phyloP scores from a whole-genome alignment of 2,113 vertebrate genomes.

The Erythrocebus patas region DNA sequence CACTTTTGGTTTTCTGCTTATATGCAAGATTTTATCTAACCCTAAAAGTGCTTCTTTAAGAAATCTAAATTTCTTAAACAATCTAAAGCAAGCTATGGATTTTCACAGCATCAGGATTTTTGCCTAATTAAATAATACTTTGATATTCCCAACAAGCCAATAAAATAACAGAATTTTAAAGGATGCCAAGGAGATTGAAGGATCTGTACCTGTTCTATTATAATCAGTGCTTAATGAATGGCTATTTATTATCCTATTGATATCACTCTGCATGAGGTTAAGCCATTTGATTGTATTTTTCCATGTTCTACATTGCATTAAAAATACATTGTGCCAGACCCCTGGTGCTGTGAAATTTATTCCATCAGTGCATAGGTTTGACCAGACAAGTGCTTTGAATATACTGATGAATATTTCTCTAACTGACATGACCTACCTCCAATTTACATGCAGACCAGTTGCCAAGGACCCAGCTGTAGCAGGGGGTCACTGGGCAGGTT shows the following conservation, averaged over 20 bases:
- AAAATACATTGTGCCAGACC: background rate
- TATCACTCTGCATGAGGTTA: background rate
- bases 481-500: constrained; percentile 91
- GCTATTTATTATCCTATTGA: constrained; percentile 1
- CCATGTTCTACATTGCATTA: background rate
- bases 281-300: background rate
- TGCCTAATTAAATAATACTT: constrained; percentile 75
- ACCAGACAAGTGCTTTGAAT: background rate
- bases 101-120: constrained; percentile 65
- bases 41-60: background rate
- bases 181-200: constrained; percentile 26
- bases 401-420: background rate
- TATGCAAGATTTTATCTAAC: constrained; percentile 27
- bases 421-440: constrained; percentile 84
- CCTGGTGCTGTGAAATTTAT: background rate
- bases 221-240: constrained; percentile 44
- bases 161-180: constrained; percentile 58
- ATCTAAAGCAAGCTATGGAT: constrained; percentile 10
- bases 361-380: fast-evolving
- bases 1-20: constrained; percentile 42
- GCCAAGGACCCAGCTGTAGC: constrained; percentile 92
- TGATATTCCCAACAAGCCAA: constrained; percentile 53
- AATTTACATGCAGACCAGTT: constrained; percentile 91
- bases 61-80: background rate
- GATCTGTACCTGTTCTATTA: background rate